Evolutionary conservation across 1,140 invertebrate genomes (phyloP).

Genomic region (Hyposmocoma kahamanoa): DNA sequence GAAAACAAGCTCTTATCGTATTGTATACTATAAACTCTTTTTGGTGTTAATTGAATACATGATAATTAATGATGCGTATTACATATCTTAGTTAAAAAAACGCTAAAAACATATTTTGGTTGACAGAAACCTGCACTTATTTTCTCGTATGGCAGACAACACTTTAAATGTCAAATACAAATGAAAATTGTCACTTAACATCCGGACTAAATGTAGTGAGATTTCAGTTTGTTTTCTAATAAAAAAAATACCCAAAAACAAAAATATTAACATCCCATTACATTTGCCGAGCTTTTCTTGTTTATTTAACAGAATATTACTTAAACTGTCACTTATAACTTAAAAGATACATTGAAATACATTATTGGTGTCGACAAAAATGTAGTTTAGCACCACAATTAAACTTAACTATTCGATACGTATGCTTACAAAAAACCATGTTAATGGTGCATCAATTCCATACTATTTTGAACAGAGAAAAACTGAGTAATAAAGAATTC

Average conservation of each 20-base stretch:
- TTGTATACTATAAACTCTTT: conserved; percentile 1
- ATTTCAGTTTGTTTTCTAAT: conserved; percentile 7
- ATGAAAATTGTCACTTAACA: background rate
- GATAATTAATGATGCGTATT: conserved; percentile 1
- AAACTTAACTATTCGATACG: conserved; percentile 39
- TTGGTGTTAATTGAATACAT: conserved; percentile 3
- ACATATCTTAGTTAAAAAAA: too few relatives aligned
- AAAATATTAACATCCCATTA: conserved; percentile 17
- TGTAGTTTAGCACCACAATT: conserved; percentile 55
- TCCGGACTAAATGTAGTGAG: conserved; percentile 24
- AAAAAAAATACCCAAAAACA: background rate
- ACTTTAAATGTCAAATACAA: conserved; percentile 5
- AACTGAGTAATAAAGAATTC: conserved; percentile 28
- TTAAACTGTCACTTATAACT: conserved; percentile 37
- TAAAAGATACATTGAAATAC: conserved; percentile 44
- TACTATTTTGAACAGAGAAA: conserved; percentile 20
- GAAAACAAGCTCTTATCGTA: background rate
- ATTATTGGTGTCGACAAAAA: conserved; percentile 46
- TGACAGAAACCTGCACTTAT: too few relatives aligned
- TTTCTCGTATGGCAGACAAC: too few relatives aligned
- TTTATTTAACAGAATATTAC: conserved; percentile 26
- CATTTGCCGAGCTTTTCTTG: conserved; percentile 18
- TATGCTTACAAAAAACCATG: conserved; percentile 36
- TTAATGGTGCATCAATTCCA: conserved; percentile 33
- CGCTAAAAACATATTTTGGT: too few relatives aligned